These are phyloP conservation scores for Drosophila atroscutellata DNA, from an alignment of 2,888 invertebrate genomes.

Conservation along the genomic window DNA sequence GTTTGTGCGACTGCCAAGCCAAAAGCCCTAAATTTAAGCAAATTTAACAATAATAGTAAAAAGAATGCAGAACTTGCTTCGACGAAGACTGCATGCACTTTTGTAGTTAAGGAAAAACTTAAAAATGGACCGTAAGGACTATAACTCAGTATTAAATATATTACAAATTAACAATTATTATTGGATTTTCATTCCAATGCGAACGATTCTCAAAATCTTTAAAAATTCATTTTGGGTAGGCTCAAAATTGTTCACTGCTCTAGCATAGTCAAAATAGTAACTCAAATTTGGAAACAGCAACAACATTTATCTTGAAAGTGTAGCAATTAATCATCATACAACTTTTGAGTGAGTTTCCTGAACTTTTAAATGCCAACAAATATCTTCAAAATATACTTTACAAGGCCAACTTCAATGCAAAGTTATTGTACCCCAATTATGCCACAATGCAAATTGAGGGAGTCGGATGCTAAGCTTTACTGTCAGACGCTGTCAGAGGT, in stretches of 20 bases:
- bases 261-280: neutral
- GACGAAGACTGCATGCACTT: constrained; percentile 38
- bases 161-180: neutral
- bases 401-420: neutral
- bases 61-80: constrained; percentile 5
- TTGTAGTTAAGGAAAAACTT: neutral
- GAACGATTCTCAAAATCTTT: neutral
- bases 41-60: constrained; percentile 40
- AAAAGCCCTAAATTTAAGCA: constrained; percentile 51
- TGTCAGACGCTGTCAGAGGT: constrained; percentile 48
- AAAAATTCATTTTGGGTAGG: neutral
- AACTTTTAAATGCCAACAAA: neutral
- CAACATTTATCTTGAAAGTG: neutral
- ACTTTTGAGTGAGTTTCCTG: neutral
- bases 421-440: constrained; percentile 4
- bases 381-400: neutral
- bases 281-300: neutral
- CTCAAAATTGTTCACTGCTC: neutral
- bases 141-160: neutral
- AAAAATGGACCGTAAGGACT: too few species aligned
- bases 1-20: constrained; percentile 41
- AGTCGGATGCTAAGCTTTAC: constrained; percentile 56
- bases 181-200: neutral
- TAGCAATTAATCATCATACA: neutral
- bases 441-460: constrained; percentile 46